Percentiles rank a stretch among this genome's conserved stretches.
Evolutionary conservation across 2,888 invertebrate species (phyloP).

Genomic region (Flexamia atlantica): DNA sequence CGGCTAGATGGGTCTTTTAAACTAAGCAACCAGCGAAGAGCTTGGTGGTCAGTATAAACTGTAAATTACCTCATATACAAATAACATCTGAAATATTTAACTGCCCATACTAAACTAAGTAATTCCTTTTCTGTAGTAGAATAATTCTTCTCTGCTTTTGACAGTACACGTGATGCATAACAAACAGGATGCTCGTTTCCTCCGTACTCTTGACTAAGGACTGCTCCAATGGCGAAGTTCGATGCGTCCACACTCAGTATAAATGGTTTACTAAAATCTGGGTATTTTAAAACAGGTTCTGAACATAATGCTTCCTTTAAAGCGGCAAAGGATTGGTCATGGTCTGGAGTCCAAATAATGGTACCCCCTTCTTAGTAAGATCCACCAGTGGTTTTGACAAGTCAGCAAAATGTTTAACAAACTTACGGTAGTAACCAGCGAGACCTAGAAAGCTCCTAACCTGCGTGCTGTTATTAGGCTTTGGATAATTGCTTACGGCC

Average conservation of each 20-base stretch:
- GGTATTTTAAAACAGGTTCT: slow-evolving; percentile 58
- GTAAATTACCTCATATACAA: slow-evolving; percentile 54
- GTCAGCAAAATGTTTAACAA: background rate
- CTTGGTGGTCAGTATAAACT: slow-evolving; percentile 66
- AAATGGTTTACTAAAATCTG: slow-evolving; percentile 61
- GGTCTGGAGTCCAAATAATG: background rate
- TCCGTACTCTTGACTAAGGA: slow-evolving; percentile 69
- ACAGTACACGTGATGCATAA: slow-evolving; percentile 71
- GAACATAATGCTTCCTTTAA: slow-evolving; percentile 50
- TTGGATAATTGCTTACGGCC: background rate
- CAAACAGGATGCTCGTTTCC: slow-evolving; percentile 72
- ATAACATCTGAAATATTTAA: slow-evolving; percentile 71
- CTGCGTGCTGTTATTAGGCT: slow-evolving; percentile 3
- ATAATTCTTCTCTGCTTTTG: slow-evolving; percentile 70
- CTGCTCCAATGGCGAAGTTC: slow-evolving; percentile 70
- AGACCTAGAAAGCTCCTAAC: background rate
- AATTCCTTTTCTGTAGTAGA: slow-evolving; percentile 71
- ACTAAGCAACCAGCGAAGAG: slow-evolving; percentile 63
- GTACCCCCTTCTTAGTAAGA: slow-evolving; percentile 6
- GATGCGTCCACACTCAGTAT: slow-evolving; percentile 70
- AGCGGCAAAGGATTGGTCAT: background rate
- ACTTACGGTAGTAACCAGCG: background rate
- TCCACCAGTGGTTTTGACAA: background rate
- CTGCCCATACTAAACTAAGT: slow-evolving; percentile 71
- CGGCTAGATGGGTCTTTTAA: slow-evolving; percentile 64